Conservation (phyloP, 1,140 invertebrate species). For the Helicoverpa armigera region DNA sequence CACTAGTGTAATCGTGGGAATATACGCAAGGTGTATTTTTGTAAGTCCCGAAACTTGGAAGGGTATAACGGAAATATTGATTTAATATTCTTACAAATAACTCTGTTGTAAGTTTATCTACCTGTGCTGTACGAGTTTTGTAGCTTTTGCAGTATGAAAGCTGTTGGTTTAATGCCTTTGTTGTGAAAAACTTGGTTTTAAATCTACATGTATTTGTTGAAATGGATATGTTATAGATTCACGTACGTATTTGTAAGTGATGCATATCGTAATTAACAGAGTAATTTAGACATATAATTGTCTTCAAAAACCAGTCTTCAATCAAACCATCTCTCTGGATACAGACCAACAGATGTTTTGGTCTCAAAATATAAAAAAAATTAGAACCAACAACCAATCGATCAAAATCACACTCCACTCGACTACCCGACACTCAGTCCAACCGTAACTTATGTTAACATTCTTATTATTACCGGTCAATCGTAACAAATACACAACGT, state of each 20-base stretch:
- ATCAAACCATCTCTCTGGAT: too few species aligned
- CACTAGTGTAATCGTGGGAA: constrained; percentile 62
- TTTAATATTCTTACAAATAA: constrained; percentile 42
- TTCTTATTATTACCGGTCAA: constrained; percentile 8
- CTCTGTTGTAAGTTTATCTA: constrained; percentile 3
- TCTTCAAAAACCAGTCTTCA: too few species aligned
- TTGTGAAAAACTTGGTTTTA: too few species aligned
- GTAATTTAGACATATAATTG: too few species aligned
- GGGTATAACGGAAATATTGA: constrained; percentile 45
- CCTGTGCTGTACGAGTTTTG: neutral
- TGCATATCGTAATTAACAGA: too few species aligned
- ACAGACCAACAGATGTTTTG: too few species aligned
- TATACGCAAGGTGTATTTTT: constrained; percentile 59
- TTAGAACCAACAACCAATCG: neutral
- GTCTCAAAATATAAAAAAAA: too few species aligned
- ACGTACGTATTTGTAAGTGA: too few species aligned
- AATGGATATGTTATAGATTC: too few species aligned
- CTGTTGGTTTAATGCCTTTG: too few species aligned
- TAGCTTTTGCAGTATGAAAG: neutral
- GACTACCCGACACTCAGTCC: too few species aligned
- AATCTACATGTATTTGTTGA: too few species aligned
- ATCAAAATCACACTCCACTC: constrained; percentile 10
- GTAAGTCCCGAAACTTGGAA: constrained; percentile 12
- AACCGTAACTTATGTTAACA: neutral
- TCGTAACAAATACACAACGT: neutral